Evolutionary conservation across 2,888 invertebrate genomes (phyloP), one percentile per base, ranked within the genome.

Genomic region (Macrosoma leucophasiata): DNA sequence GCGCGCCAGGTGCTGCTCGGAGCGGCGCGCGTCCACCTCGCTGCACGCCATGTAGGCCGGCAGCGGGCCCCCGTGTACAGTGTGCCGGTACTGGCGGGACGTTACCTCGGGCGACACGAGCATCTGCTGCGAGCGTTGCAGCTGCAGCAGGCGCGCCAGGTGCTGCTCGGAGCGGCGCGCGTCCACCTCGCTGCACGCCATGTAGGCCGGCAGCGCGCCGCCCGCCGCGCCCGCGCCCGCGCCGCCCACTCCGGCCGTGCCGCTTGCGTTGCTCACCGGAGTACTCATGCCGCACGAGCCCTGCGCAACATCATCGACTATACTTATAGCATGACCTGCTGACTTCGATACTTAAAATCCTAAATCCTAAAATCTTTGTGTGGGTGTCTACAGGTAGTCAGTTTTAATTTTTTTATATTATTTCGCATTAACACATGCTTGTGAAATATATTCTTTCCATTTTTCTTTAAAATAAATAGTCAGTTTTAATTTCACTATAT

Each of bases 111-210:
- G 75, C 15, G 81, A 91, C 53, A 94, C 92, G 45, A 93, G 86
- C 75, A 93, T 75, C 59, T 92, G 92, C 63, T 94, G 94, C 62
- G 91, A 90, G 57, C 91, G 90, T 67, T 94, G 94, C 64, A 90
- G 89, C 51, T 91, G 91, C 55, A 94, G 73, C 52, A 94, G 75
- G 8, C 94, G 87, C 50, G 90, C 89, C 53, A 90, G 77, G 37
- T 81, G 71, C 52, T 74, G 89, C 43, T 91, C 90, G 71, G n/a
- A n/a, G n/a, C n/a, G n/a, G n/a, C n/a, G n/a, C n/a, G n/a, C n/a
- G 38, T 39, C 57, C 55, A 34, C 62, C 51, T 43, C 69, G 63
- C 34, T 36, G 15, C 48, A 45, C 29, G 40, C 43, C 25, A 35
- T 46, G 59, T 59, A 13, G 46, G n/a, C n/a, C n/a, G n/a, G n/a